Base-by-base conservation (phyloP, 2,797 vertebrate genomes). In the Mycteria americana region DNA sequence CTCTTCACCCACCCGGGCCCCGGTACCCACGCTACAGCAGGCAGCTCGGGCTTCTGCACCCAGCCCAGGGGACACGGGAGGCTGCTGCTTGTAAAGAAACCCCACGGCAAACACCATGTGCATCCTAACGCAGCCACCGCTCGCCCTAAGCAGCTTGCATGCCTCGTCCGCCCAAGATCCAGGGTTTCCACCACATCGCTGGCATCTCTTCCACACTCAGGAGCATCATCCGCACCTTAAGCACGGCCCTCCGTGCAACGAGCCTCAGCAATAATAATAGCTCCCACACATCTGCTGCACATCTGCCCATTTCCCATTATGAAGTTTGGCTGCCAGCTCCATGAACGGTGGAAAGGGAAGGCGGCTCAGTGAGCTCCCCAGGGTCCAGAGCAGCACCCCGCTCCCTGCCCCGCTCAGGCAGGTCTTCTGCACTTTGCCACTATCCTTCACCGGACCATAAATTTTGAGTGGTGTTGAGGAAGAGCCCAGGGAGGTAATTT, bases 61-160 rank as follows among this genome's bases (percentile, higher is more conserved):
- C 39, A 45, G 53, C 45, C 63, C 64, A 4, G 53, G 45, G 63
- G 6, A 57, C 21, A 7, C 1, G 2, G 24, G 18, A 64, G 24
- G 41, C 23, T 37, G 25, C 84, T 67, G 69, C 27, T 25, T 3
- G 54, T 4, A 17, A 22, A 74, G 27, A 51, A 81, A 48, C 6
- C 24, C 31, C 2, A 0, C 2, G 1, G 35, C 56, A 70, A 39
- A 51, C 10, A 6, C 21, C 65, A 8, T 0, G 1, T 6, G 68
- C 48, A 30, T 3, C 39, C 51, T 11, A 13, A 28, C 0, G 6
- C 60, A 27, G 67, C 4, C 2, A 46, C 41, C 4, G 1, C 57
- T 65, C 1, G 0, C 27, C 63, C 68, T 10, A 19, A 65, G 50
- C 62, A 59, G 39, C 63, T 35, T 6, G 31, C 39, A 11, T 1